A percentile compares a stretch with the other conserved stretches of the same genome.
phyloP scores from a whole-genome alignment of 1,140 invertebrate genomes.

The Megalonaias nervosa region DNA sequence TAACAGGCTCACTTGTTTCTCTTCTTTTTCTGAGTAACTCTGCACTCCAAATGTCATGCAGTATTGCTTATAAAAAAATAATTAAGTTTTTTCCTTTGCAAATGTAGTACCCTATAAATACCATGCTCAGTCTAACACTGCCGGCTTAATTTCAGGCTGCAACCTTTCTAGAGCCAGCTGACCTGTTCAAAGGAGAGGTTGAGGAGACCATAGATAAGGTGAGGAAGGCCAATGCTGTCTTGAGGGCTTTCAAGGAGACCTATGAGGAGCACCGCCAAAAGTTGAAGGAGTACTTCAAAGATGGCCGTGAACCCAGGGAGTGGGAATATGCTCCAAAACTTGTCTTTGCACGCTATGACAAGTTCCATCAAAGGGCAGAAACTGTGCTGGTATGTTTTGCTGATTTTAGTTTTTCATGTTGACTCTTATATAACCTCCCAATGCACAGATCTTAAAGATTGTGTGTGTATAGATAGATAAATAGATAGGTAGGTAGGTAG shows the following conservation, averaged over 20 bases:
- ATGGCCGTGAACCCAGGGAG: constrained; percentile 75
- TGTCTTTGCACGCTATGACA: constrained; percentile 88
- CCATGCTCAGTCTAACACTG: not conserved
- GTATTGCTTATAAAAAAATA: not conserved
- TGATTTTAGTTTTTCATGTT: not conserved
- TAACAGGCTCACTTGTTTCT: not conserved
- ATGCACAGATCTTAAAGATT: not conserved
- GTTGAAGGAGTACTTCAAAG: constrained; percentile 79
- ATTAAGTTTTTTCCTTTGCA: not conserved
- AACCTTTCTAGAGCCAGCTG: constrained; percentile 87
- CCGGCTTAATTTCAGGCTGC: constrained; percentile 76
- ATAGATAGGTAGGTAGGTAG: no score
- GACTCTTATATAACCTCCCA: not conserved
- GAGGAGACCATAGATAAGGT: constrained; percentile 84
- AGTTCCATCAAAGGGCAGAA: constrained; percentile 85
- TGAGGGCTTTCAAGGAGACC: constrained; percentile 80
- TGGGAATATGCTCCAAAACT: constrained; percentile 94
- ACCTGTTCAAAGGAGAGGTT: constrained; percentile 80
- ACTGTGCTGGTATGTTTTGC: constrained; percentile 80
- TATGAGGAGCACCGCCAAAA: constrained; percentile 81
- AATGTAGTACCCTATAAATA: not conserved
- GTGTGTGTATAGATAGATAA: not conserved
- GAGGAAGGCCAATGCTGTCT: constrained; percentile 86
- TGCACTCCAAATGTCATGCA: not conserved
- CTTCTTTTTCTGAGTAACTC: not conserved